These are phyloP conservation scores for Copidosoma aretas DNA, from an alignment of 2,888 invertebrate genomes.

Conservation along the genomic window DNA sequence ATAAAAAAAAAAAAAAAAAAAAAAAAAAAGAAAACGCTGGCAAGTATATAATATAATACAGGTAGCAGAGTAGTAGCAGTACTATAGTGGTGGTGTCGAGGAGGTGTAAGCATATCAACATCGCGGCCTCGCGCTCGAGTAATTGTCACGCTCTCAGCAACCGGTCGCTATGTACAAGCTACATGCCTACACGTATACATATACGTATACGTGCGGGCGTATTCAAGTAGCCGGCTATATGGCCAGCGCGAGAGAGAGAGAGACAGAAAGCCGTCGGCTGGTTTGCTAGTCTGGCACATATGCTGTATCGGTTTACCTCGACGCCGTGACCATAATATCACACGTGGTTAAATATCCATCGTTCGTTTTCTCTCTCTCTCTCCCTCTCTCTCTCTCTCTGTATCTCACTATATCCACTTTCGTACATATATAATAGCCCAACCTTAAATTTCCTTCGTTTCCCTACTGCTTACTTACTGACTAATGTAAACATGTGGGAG, in stretches of 20 bases:
- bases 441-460: slow-evolving; percentile 32
- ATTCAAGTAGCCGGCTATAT: slow-evolving; percentile 25
- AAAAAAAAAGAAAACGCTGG: too few species aligned
- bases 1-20: too few species aligned
- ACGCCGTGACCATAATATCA: slow-evolving; percentile 31
- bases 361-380: slow-evolving; percentile 12
- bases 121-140: slow-evolving; percentile 24
- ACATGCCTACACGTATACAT: neutral
- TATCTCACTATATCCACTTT: neutral
- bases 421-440: slow-evolving; percentile 13
- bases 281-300: neutral
- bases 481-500: slow-evolving; percentile 1
- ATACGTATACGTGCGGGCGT: slow-evolving; percentile 6
- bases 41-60: too few species aligned
- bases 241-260: neutral
- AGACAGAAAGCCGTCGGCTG: slow-evolving; percentile 9
- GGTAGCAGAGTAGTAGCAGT: too few species aligned
- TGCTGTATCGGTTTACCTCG: slow-evolving; percentile 36
- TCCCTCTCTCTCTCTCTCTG: slow-evolving; percentile 16
- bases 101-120: neutral
- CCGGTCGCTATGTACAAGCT: neutral
- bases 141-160: slow-evolving; percentile 34
- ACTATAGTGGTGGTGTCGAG: too few species aligned
- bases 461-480: slow-evolving; percentile 14
- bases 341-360: slow-evolving; percentile 40